Evolutionary conservation across 2,888 invertebrate species (phyloP), one percentile per base, ranked within the genome.

Genomic region (Catocala fraxini): DNA sequence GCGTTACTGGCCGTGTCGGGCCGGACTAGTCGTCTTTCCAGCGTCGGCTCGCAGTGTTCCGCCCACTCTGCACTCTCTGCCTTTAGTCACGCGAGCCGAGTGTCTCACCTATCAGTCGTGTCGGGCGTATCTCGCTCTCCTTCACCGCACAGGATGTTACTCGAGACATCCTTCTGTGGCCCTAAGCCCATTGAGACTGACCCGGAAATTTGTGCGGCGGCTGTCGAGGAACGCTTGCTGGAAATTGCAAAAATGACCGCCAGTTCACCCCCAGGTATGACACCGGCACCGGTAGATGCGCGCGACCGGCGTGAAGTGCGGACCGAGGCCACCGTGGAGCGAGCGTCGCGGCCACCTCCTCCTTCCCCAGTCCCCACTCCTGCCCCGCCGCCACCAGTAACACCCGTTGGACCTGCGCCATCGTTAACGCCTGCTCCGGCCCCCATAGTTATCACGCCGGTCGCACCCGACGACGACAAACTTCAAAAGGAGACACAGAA

Each of bases 91-190:
- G 69, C 82, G 59, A 86, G 88, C 62, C 89, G 84, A 51, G 83
- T 88, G 51, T 92, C 91, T n/a, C 88, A 89, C 15, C 85, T 94
- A 4, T 94, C 94, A 2, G 92, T 87, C 10, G 95, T 93, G 60
- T 95, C 95, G 11, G 94, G 91, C 49, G 83, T 92, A 25, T 96
- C 96, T 5, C 95, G 97, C 66, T 97, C 97, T 39, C 98, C 98
- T 2, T 98, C 98, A 11, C 98, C 98, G n/a, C 98, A 98, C 92
- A 97, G 97, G 88, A 97, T 98, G 96, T 94, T 98, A 59, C 94
- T 98, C 63, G 98, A 98, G 91, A 98, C 98, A 0, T 98, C 98
- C 0, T 98, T 98, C 87, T 98, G 98, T 88, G 98, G 98, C 0
- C 97, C 96, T 54, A 97, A 97, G 82, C 97, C 97, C 0, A 95